Evolutionary conservation across 2,888 invertebrate species (phyloP).

Genomic region (Disparrhopalites patrizii): DNA sequence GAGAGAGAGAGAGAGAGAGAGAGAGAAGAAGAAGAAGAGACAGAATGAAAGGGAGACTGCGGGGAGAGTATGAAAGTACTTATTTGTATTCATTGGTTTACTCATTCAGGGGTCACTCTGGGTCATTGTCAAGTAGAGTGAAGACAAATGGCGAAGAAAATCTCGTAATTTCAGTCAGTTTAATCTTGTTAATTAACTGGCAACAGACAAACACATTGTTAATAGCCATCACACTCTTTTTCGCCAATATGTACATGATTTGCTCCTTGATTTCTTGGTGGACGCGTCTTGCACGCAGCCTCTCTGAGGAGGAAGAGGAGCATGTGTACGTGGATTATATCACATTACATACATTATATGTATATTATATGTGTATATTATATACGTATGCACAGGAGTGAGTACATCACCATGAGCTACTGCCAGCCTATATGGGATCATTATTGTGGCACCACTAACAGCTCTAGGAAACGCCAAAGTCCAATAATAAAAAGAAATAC

Average conservation of each 20-base stretch:
- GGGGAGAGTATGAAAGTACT: conserved; percentile 6
- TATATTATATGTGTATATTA: too few relatives aligned
- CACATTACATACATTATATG: too few relatives aligned
- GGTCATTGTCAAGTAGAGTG: conserved; percentile 31
- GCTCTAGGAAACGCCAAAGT: background rate
- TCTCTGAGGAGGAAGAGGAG: too few relatives aligned
- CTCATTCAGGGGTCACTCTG: conserved; percentile 29
- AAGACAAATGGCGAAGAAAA: conserved; percentile 31
- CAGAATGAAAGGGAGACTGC: too few relatives aligned
- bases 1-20: background rate
- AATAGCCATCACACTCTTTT: conserved; percentile 1
- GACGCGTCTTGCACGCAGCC: too few relatives aligned
- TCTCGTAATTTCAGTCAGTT: conserved; percentile 31
- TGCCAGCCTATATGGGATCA: too few relatives aligned
- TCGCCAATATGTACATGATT: too few relatives aligned
- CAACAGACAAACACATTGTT: conserved; percentile 23
- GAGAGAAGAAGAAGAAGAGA: background rate
- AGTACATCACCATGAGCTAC: too few relatives aligned
- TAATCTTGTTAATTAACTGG: conserved; percentile 31
- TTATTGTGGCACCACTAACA: background rate
- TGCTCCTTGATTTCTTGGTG: too few relatives aligned
- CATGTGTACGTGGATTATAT: too few relatives aligned
- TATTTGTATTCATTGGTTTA: conserved; percentile 11
- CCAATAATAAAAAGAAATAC: background rate
- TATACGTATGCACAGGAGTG: too few relatives aligned